phyloP scores from a whole-genome alignment of 2,797 vertebrate genomes.

The Centroberyx gerrardi region DNA sequence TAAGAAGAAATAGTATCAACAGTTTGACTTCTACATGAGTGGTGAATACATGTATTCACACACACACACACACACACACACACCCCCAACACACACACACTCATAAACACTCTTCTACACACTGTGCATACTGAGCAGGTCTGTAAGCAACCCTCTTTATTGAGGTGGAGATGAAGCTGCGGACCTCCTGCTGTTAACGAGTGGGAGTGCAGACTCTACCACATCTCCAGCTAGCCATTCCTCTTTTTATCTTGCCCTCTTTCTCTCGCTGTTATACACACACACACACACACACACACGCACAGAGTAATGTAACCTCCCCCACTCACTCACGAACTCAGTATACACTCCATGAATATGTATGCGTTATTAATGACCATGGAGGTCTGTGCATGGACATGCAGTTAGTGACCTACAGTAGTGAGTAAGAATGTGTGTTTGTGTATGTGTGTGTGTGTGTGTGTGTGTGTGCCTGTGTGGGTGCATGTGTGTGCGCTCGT shows the following conservation, averaged over 20 bases:
- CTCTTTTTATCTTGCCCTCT: slow-evolving; percentile 48
- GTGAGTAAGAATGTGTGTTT: too few relatives aligned
- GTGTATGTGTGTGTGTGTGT: too few relatives aligned
- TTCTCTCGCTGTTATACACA: slow-evolving; percentile 1
- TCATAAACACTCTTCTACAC: neutral
- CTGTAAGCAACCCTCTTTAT: slow-evolving; percentile 36
- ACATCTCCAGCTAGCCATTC: slow-evolving; percentile 38
- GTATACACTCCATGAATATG: neutral
- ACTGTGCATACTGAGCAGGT: slow-evolving; percentile 35
- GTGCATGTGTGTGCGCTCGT: too few relatives aligned
- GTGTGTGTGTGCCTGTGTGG: too few relatives aligned
- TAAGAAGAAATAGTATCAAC: neutral
- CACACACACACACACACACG: slow-evolving; percentile 10
- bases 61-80: slow-evolving; percentile 4
- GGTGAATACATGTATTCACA: neutral
- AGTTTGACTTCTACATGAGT: neutral
- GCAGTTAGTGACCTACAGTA: neutral
- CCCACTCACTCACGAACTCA: neutral
- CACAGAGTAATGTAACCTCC: neutral
- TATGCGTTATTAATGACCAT: slow-evolving; percentile 3
- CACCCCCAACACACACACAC: neutral
- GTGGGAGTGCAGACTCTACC: slow-evolving; percentile 43
- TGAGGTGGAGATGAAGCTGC: slow-evolving; percentile 42
- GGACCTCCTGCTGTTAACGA: slow-evolving; percentile 55
- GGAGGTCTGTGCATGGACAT: neutral